A percentile compares a stretch with the other conserved stretches of the same genome.
Conservation (phyloP, 1,140 invertebrate genomes). For the Hestina assimilis region DNA sequence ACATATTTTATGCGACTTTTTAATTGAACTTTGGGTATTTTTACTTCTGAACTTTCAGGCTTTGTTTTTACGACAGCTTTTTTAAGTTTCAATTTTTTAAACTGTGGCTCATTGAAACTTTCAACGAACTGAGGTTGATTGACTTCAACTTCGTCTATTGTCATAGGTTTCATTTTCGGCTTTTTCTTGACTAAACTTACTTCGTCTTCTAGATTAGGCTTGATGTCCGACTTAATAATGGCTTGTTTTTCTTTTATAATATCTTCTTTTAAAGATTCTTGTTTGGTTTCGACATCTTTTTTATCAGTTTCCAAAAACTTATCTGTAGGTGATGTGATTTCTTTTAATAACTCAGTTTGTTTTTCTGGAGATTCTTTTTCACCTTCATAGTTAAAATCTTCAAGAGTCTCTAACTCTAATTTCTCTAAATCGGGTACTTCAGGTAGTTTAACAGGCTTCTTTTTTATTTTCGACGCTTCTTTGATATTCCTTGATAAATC, state of each 20-base stretch:
- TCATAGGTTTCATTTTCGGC: constrained; percentile 55
- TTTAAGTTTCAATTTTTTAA: constrained; percentile 82
- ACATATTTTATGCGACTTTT: constrained; percentile 82
- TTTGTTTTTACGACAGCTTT: constrained; percentile 78
- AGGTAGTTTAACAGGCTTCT: constrained; percentile 78
- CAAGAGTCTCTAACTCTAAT: constrained; percentile 80
- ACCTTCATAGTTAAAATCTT: constrained; percentile 48
- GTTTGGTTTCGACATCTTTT: neutral
- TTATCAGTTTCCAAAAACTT: neutral
- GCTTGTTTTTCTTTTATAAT: constrained; percentile 1
- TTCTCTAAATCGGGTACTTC: constrained; percentile 74
- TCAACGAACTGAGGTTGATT: constrained; percentile 59
- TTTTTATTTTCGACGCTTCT: constrained; percentile 83
- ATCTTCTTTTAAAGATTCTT: neutral
- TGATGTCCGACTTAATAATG: neutral
- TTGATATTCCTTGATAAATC: constrained; percentile 84
- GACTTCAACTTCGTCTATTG: constrained; percentile 63
- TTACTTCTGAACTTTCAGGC: constrained; percentile 69
- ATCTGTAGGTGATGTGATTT: neutral
- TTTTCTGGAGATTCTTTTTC: constrained; percentile 4
- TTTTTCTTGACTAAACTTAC: constrained; percentile 19
- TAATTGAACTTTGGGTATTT: constrained; percentile 82
- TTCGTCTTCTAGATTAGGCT: neutral
- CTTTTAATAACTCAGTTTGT: neutral
- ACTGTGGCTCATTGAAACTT: constrained; percentile 76